Evolutionary conservation across 2,888 invertebrate species (phyloP).

Genomic region (Drosophila atripex): DNA sequence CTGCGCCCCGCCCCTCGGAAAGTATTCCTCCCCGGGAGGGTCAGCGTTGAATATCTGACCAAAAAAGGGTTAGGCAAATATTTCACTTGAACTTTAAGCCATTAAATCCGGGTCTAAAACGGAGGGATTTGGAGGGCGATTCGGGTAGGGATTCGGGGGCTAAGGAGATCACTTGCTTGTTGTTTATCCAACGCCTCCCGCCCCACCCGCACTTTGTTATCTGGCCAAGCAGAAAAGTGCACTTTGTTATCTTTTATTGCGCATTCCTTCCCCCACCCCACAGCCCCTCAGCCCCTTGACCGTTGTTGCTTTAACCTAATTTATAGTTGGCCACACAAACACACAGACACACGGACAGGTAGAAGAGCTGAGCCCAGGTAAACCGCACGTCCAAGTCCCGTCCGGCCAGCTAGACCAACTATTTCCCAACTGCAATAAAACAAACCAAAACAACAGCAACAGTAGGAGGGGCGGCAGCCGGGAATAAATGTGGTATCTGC

Average conservation of each 20-base stretch:
- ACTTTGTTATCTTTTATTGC: conserved; percentile 80
- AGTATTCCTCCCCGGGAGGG: conserved; percentile 35
- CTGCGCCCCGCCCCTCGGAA: background rate
- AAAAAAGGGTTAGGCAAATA: conserved; percentile 69
- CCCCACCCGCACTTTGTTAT: conserved; percentile 50
- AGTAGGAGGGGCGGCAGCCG: conserved; percentile 1
- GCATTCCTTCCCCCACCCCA: conserved; percentile 63
- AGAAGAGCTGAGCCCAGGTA: conserved; percentile 41
- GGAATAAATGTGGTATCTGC: conserved; percentile 2
- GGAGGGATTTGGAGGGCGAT: conserved; percentile 13
- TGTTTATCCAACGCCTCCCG: conserved; percentile 6
- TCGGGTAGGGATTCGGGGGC: conserved; percentile 4
- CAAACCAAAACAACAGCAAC: conserved; percentile 60
- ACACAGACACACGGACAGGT: conserved; percentile 16
- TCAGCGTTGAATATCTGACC: conserved; percentile 36
- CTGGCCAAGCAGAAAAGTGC: conserved; percentile 74
- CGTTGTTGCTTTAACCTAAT: conserved; percentile 74
- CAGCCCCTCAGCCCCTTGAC: conserved; percentile 13
- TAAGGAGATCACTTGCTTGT: conserved; percentile 28
- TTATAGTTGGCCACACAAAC: conserved; percentile 68
- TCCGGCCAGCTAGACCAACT: conserved; percentile 44
- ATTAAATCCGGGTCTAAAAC: conserved; percentile 57
- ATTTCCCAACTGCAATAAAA: conserved; percentile 76
- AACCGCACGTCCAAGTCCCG: conserved; percentile 62
- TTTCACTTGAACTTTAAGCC: conserved; percentile 74